phyloP scores from a whole-genome alignment of 2,888 invertebrate genomes.

The Thera obeliscata region DNA sequence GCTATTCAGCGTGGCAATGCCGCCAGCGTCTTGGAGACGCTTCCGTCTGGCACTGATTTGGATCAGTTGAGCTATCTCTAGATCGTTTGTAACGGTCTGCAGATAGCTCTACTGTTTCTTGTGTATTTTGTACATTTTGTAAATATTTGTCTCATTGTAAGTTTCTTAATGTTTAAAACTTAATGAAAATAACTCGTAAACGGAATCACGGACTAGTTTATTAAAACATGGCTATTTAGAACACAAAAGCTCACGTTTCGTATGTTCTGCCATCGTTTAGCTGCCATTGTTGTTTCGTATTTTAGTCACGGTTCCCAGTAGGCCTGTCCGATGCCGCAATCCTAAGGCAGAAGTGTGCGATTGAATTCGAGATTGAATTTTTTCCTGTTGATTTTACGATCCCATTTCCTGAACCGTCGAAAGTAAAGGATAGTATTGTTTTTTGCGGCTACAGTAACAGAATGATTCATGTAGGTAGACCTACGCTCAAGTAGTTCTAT shows the following conservation, averaged over 20 bases:
- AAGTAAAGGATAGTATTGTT: background rate
- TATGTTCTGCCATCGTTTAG: constrained; percentile 22
- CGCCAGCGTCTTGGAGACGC: too few species aligned
- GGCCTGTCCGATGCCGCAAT: constrained; percentile 16
- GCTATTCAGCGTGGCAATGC: too few species aligned
- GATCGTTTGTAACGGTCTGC: too few species aligned
- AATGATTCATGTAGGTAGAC: too few species aligned
- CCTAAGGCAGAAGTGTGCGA: constrained; percentile 14
- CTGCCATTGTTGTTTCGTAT: constrained; percentile 30
- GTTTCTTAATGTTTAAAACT: background rate
- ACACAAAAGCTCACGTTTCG: constrained; percentile 35
- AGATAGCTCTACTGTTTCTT: too few species aligned
- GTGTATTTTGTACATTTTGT: too few species aligned
- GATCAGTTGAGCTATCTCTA: too few species aligned
- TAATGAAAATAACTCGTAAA: background rate
- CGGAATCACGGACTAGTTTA: constrained; percentile 15
- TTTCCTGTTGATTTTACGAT: constrained; percentile 14
- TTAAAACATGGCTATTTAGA: constrained; percentile 36
- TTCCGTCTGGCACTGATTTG: too few species aligned
- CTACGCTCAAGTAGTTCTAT: too few species aligned
- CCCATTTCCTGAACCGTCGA: constrained; percentile 3
- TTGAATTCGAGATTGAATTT: constrained; percentile 22
- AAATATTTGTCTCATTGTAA: too few species aligned
- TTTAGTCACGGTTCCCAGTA: constrained; percentile 32
- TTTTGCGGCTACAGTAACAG: background rate